Evolutionary conservation across 1,140 invertebrate genomes (phyloP).

Genomic region (Drosophila serrata): DNA sequence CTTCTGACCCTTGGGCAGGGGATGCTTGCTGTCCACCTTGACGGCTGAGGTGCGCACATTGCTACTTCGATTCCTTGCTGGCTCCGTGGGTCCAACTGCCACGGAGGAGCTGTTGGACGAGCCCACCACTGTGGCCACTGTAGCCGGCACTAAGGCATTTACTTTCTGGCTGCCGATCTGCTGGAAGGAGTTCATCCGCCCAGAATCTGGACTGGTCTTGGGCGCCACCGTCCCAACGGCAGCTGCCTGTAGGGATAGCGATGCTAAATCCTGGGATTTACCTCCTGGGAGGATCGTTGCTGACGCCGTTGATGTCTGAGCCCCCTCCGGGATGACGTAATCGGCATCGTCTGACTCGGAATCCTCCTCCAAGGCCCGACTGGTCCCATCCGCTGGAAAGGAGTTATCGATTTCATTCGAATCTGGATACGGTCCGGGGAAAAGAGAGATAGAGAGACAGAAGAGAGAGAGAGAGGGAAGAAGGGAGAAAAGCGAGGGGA

Average conservation of each 20-base stretch:
- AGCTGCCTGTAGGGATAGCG: slow-evolving; percentile 69
- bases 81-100: slow-evolving; percentile 22
- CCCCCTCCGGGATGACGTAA: slow-evolving; percentile 67
- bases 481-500: slow-evolving; percentile 4
- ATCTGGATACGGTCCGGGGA: slow-evolving; percentile 40
- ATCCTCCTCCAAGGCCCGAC: slow-evolving; percentile 18
- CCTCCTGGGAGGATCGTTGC: slow-evolving; percentile 33
- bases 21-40: slow-evolving; percentile 76
- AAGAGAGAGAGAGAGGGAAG: background rate
- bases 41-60: slow-evolving; percentile 58
- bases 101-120: slow-evolving; percentile 16
- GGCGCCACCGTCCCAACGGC: slow-evolving; percentile 19
- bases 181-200: slow-evolving; percentile 64
- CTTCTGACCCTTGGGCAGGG: slow-evolving; percentile 85
- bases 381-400: slow-evolving; percentile 54
- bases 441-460: background rate
- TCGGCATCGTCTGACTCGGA: slow-evolving; percentile 55
- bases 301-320: slow-evolving; percentile 24
- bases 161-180: slow-evolving; percentile 75
- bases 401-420: slow-evolving; percentile 84
- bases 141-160: slow-evolving; percentile 61
- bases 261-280: slow-evolving; percentile 67
- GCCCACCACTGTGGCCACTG: slow-evolving; percentile 29
- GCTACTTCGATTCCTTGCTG: slow-evolving; percentile 24
- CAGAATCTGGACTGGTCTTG: slow-evolving; percentile 33